Percentiles rank a stretch among this genome's conserved stretches.
Evolutionary conservation across 2,797 vertebrate genomes (phyloP).

Genomic region (Falco naumanni): DNA sequence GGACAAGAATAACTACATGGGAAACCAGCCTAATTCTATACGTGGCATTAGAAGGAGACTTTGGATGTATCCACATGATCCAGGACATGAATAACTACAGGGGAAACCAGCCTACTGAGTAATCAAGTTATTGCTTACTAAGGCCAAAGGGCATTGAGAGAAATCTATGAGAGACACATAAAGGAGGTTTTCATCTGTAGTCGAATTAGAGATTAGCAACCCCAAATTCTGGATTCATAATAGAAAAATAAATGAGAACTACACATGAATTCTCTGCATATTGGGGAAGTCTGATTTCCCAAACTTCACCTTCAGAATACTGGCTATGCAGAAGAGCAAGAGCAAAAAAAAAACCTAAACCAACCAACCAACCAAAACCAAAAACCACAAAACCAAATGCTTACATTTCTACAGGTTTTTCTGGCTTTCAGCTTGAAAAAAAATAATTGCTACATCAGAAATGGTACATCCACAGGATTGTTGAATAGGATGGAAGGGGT

Average conservation of each 20-base stretch:
- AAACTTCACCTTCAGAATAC: neutral
- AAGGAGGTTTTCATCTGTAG: neutral
- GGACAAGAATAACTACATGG: neutral
- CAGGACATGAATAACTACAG: neutral
- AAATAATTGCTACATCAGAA: neutral
- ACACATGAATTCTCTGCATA: neutral
- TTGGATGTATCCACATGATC: neutral
- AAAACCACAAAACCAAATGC: neutral
- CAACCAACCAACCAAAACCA: neutral
- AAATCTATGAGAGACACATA: neutral
- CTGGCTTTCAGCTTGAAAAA: neutral
- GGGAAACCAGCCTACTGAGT: neutral
- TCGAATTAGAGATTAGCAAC: neutral
- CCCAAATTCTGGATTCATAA: neutral
- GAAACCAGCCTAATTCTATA: neutral
- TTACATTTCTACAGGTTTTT: neutral
- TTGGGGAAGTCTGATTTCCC: neutral
- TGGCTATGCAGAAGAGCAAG: neutral
- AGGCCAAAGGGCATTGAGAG: neutral
- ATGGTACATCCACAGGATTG: neutral
- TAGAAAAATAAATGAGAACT: neutral
- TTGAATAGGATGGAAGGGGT: neutral
- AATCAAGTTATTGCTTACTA: neutral
- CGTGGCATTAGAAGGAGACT: neutral
- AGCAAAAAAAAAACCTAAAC: neutral